Evolutionary conservation across 2,888 invertebrate species (phyloP), one percentile per base, ranked within the genome.

Genomic region (Clunio marinus): DNA sequence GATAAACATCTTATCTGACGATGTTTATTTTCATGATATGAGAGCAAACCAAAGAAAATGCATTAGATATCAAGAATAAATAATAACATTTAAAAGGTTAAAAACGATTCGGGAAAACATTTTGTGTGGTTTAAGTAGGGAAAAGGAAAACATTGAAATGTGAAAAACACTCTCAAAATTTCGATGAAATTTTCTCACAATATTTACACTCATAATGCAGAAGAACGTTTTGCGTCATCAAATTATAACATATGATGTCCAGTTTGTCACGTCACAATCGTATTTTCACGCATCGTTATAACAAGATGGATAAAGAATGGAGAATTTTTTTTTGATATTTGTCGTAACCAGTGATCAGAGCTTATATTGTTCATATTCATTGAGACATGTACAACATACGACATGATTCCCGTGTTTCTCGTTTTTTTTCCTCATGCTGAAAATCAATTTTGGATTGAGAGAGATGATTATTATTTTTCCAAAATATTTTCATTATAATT

Each of bases 361-460:
- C 22, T 51, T 51, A n/a, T 22, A 51, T 51, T 22, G 51, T 51
- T 5, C 20, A 3, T 41, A n/a, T 10, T 41, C 10, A 41, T 41
- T 41, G 41, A 3, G 51, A 51, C 51, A 51, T 51, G 51, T n/a
- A n/a, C n/a, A n/a, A n/a, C n/a, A n/a, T n/a, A n/a, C n/a, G n/a
- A n/a, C n/a, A n/a, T n/a, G n/a, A n/a, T n/a, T n/a, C n/a, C n/a
- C n/a, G n/a, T n/a, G 5, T 3, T 51, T 51, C 22, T 17, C n/a
- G 13, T 17, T 51, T 51, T 51, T 8, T 51, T 2, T n/a, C n/a
- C n/a, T n/a, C n/a, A n/a, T 51, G 41, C 41, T 15, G 41, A 41
- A 51, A 17, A 51, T 22, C 51, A 51, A 51, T 51, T 51, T 51
- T n/a, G n/a, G n/a, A n/a, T n/a, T n/a, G n/a, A n/a, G n/a, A n/a